These are phyloP conservation scores for Cyanistes caeruleus DNA, from an alignment of 2,113 vertebrate species.

Conservation along the genomic window DNA sequence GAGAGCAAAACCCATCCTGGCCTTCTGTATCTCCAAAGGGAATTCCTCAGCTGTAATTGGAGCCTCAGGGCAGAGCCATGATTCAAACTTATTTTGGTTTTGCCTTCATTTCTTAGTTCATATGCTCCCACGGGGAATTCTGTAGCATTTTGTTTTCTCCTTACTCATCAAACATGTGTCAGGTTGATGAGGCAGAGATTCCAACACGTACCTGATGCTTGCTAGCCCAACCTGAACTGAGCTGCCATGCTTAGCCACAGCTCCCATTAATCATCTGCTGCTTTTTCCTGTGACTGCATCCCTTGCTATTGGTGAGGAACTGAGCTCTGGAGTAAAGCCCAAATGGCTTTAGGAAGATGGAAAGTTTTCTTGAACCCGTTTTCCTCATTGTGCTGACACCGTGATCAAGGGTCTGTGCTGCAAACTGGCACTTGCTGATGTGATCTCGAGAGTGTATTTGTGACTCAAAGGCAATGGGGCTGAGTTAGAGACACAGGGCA, in stretches of 20 bases:
- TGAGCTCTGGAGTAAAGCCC: not conserved
- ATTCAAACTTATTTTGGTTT: not conserved
- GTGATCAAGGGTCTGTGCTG: not conserved
- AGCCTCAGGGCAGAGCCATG: not conserved
- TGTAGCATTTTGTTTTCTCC: not conserved
- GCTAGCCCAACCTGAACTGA: not conserved
- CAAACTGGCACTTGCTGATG: not conserved
- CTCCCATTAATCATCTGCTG: conserved; percentile 11
- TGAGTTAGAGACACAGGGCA: not conserved
- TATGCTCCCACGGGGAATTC: not conserved
- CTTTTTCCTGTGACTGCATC: not conserved
- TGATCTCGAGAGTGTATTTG: not conserved
- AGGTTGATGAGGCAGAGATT: not conserved
- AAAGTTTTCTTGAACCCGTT: conserved; percentile 9
- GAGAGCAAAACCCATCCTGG: not conserved
- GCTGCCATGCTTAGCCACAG: not conserved
- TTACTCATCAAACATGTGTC: not conserved
- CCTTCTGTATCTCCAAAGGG: not conserved
- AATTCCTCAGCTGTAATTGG: not conserved
- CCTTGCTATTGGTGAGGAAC: not conserved
- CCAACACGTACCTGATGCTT: not conserved
- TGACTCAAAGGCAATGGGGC: not conserved
- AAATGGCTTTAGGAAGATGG: not conserved
- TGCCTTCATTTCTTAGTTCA: not conserved
- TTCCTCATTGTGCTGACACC: not conserved